Evolutionary conservation across 2,797 vertebrate genomes (phyloP).

Genomic region (Gymnodraco acuticeps): DNA sequence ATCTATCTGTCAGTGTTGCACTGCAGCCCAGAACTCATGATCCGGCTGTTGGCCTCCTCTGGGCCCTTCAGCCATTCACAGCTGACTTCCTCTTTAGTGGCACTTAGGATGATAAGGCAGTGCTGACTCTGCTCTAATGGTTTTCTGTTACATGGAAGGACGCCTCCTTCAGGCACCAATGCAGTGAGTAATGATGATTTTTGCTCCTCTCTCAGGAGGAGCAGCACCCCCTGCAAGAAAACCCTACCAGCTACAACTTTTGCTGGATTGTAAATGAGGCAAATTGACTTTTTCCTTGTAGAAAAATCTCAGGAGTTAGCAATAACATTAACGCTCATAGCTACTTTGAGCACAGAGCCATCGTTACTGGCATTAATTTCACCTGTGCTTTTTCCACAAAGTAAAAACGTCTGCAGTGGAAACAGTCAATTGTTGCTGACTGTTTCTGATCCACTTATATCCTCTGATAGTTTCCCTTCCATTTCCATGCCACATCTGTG

Average conservation of each 20-base stretch:
- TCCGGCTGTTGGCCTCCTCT: conserved; percentile 65
- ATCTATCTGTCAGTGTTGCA: conserved; percentile 11
- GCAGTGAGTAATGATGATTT: conserved; percentile 51
- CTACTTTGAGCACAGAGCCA: too few relatives aligned
- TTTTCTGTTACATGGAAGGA: conserved; percentile 54
- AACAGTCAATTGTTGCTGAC: not conserved
- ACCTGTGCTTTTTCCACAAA: too few relatives aligned
- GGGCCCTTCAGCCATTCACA: conserved; percentile 71
- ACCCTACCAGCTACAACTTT: not conserved
- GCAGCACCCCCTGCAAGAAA: conserved; percentile 13
- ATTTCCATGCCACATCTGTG: conserved; percentile 3
- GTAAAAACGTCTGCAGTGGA: too few relatives aligned
- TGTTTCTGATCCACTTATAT: conserved; percentile 13
- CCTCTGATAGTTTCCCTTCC: not conserved
- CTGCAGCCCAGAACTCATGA: conserved; percentile 44
- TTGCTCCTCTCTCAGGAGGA: conserved; percentile 35
- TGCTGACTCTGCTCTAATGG: conserved; percentile 68
- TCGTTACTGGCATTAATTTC: too few relatives aligned
- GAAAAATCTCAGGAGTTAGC: too few relatives aligned
- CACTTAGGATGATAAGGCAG: conserved; percentile 49
- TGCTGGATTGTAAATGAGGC: conserved; percentile 3
- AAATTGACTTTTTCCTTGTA: too few relatives aligned
- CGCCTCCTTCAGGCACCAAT: conserved; percentile 65
- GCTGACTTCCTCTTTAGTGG: conserved; percentile 71
- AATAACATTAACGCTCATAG: too few relatives aligned